Percentiles rank a stretch among this genome's conserved stretches.
These are phyloP conservation scores for Sebastes diploproa DNA, from an alignment of 2,797 vertebrate species.

Conservation along the genomic window DNA sequence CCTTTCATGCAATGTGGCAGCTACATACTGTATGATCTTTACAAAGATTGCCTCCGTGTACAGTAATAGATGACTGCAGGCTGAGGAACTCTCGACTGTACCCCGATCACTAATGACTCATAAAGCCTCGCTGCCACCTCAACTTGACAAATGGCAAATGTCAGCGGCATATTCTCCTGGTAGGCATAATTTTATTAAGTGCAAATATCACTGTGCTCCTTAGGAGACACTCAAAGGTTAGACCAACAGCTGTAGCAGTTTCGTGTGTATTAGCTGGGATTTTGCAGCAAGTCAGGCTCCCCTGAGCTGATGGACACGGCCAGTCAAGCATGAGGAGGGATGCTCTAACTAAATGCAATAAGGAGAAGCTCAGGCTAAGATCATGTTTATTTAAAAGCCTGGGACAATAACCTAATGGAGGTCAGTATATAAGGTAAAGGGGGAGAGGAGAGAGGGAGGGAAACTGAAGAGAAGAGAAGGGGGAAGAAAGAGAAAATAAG, in stretches of 20 bases:
- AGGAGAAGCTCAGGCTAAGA: conserved; percentile 74
- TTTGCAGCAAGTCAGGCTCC: conserved; percentile 70
- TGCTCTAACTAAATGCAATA: conserved; percentile 84
- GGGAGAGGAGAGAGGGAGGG: conserved; percentile 4
- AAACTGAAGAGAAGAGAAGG: conserved; percentile 8
- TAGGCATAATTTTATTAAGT: conserved; percentile 90
- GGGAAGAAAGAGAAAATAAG: conserved; percentile 46
- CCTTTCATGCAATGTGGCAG: neutral
- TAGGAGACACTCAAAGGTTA: conserved; percentile 88
- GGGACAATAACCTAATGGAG: conserved; percentile 80
- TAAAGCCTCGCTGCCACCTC: conserved; percentile 81
- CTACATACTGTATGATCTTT: conserved; percentile 34
- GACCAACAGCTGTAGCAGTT: conserved; percentile 86
- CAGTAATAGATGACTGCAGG: conserved; percentile 40
- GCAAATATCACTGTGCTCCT: conserved; percentile 90
- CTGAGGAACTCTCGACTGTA: conserved; percentile 48
- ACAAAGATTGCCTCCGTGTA: conserved; percentile 17
- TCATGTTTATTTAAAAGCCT: conserved; percentile 88
- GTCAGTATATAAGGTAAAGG: conserved; percentile 56
- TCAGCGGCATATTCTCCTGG: conserved; percentile 89
- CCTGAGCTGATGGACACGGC: conserved; percentile 79
- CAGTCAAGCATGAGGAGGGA: conserved; percentile 82
- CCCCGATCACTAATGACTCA: conserved; percentile 82
- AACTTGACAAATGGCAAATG: conserved; percentile 90
- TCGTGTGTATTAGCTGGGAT: conserved; percentile 83